Evolutionary conservation across 2,113 vertebrate species (phyloP), one percentile per base, ranked within the genome.

Genomic region (Vicugna pacos): DNA sequence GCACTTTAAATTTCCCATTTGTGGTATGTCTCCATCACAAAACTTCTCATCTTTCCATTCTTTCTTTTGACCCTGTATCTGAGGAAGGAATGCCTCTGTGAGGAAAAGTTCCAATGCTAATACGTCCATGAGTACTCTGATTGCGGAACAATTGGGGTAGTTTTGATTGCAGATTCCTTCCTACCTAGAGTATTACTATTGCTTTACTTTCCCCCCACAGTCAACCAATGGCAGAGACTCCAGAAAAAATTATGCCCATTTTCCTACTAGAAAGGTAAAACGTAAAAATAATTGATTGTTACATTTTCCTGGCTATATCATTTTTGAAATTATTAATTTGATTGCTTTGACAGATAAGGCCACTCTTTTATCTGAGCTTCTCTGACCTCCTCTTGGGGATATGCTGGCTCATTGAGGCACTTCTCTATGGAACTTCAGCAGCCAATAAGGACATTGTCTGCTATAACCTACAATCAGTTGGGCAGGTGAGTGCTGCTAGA

Each of bases 281-380:
- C 35, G 14, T 62, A 72, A 92, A 94, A 73, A 20, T 87, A 77
- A 80, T 52, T 81, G 58, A 76, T 82, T 85, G 6, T 88, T 87
- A 48, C n/a, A 3, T 94, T 86, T 7, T 86, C 22, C 32, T 77
- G 32, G 11, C 28, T 92, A 14, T 2, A 35, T 94, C 35, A 89
- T 81, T 93, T 91, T 90, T 84, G 56, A 91, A 92, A 94, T 64
- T 72, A 87, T 56, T 30, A 9, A 64, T 86, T 92, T 94, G 92
- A 84, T 96, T 48, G 0, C 70, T 96, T 95, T 80, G 93, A 30
- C 96, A 99, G 99, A 97, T 99, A 87, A 99, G 98, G 48, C 98
- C 99, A 0, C 98, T 99, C 67, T 98, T 99, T 97, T 99, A 99
- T 96, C 98, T 99, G 98, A 99, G 99, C 81, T 95, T 99, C 88